phyloP scores from a whole-genome alignment of 1,140 invertebrate species.

The Pristionchus pacificus region DNA sequence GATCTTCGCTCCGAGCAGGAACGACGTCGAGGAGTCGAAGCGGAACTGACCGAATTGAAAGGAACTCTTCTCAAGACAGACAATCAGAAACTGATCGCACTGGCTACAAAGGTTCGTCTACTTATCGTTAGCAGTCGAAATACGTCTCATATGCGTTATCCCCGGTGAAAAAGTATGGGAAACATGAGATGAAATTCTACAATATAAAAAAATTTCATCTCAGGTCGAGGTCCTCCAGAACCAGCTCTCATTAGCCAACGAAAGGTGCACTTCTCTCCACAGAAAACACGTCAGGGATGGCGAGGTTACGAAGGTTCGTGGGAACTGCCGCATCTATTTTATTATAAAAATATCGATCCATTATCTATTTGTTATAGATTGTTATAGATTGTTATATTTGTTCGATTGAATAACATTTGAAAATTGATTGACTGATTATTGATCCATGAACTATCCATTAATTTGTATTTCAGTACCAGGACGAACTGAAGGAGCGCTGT shows the following conservation, averaged over 20 bases:
- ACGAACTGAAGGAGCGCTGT: conserved; percentile 37
- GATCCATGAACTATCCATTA: too few species aligned
- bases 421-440: too few species aligned
- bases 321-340: too few species aligned
- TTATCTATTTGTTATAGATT: too few species aligned
- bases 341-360: too few species aligned
- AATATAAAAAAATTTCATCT: conserved; percentile 13
- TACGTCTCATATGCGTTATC: too few species aligned
- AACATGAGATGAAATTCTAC: background rate
- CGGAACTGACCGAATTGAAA: conserved; percentile 42
- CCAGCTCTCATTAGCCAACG: conserved; percentile 45
- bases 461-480: conserved; percentile 19
- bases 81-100: conserved; percentile 50
- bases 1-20: conserved; percentile 49
- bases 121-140: background rate
- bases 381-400: too few species aligned
- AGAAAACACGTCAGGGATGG: conserved; percentile 37
- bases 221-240: conserved; percentile 47
- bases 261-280: conserved; percentile 45
- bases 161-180: too few species aligned
- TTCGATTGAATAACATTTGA: background rate
- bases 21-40: conserved; percentile 39
- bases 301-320: conserved; percentile 14
- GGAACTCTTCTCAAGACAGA: conserved; percentile 48
- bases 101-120: conserved; percentile 45